Base-by-base conservation (phyloP, 1,140 invertebrate genomes). In the Anagrus nilaparvatae region DNA sequence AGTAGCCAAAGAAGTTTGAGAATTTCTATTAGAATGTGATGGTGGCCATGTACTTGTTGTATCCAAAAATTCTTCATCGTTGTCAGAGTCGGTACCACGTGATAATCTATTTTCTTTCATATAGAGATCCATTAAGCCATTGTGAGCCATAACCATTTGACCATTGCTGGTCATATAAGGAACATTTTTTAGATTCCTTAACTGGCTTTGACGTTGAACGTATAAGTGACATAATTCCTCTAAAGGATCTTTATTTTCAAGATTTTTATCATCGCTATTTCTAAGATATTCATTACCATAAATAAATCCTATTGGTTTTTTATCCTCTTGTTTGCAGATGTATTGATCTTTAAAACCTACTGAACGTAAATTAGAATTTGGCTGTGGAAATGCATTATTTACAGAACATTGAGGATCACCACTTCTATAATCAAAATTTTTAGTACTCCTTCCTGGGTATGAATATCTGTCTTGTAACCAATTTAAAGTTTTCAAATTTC, bases 51-150 rank as follows among this genome's bases (percentile, higher is more conserved):
- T 67, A 3, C 54, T 44, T 24, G 65, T 67, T 20, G 67, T 68
- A 23, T 69, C 67, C 36, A 69, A 55, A 54, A 61, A 69, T 44
- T 65, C 65, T 4, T 69, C 66, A 28, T 69, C 64, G 21, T 63
- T 59, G 10, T 67, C 64, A 1, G 63, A 65, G 20, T 65, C 65
- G 1, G 50, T 50, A 4, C 54, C 53, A 14, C 50, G 47, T 8
- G 49, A 50, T 32, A 46, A 51, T 36, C 18, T 37, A 38, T 40
- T 52, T 17, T 63, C 58, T 8, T 47, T 48, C 3, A 56, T 43
- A 34, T 64, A 65, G 20, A 49, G 52, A 3, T 62, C 53, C 27
- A 65, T 59, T 47, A 64, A 52, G 17, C 65, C 52, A 44, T 59
- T 59, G 2, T 54, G 51, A 38, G 38, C 18, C 28, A 46, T 47